Evolutionary conservation across 2,113 vertebrate genomes (phyloP).

Genomic region (Eubucco bourcierii): DNA sequence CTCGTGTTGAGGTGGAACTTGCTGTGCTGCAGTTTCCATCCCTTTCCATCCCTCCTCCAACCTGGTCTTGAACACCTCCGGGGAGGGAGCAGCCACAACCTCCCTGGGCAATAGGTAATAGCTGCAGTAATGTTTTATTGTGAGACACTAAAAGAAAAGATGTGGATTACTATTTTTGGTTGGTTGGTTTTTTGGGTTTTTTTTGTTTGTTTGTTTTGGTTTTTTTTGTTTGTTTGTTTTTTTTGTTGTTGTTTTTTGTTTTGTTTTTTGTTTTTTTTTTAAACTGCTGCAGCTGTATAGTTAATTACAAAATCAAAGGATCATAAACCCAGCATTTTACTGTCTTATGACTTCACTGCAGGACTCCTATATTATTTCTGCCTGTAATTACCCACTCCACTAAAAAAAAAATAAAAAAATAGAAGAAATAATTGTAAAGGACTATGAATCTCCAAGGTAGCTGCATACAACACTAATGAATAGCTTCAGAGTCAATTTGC

Average conservation of each 20-base stretch:
- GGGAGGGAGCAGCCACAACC: too few species aligned
- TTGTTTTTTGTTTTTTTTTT: not conserved
- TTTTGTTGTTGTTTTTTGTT: too few species aligned
- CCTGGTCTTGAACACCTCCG: too few species aligned
- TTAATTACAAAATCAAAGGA: not conserved
- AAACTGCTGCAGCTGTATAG: not conserved
- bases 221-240: too few species aligned
- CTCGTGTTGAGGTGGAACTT: too few species aligned
- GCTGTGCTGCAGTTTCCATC: too few species aligned
- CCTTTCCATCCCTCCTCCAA: too few species aligned
- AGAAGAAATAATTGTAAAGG: not conserved
- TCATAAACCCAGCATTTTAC: not conserved
- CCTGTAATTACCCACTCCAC: conserved; percentile 3
- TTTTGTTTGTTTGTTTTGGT: too few species aligned
- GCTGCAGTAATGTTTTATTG: not conserved
- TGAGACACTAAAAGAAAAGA: not conserved
- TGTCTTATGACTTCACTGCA: not conserved
- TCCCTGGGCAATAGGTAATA: not conserved
- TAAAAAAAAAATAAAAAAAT: not conserved
- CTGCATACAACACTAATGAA: conserved; percentile 8
- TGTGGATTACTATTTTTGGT: not conserved
- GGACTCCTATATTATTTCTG: conserved; percentile 18
- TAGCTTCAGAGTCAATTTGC: conserved; percentile 2
- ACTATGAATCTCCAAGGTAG: not conserved
- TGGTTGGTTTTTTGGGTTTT: too few species aligned